Percentiles rank a stretch among this genome's conserved stretches.
Evolutionary conservation across 1,140 invertebrate genomes (phyloP).

Genomic region (Melitaea cinxia): DNA sequence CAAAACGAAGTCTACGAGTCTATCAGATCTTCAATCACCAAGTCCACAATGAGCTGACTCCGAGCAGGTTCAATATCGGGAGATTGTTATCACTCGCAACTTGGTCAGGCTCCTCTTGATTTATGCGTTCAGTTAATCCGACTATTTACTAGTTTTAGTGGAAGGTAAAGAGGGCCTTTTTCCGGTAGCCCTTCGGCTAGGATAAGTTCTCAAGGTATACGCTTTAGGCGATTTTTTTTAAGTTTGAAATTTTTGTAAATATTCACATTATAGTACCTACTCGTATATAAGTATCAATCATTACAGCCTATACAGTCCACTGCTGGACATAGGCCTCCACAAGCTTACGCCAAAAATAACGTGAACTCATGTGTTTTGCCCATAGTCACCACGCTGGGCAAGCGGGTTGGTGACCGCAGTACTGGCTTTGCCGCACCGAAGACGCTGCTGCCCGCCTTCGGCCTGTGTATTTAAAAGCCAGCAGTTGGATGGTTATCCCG

Average conservation of each 20-base stretch:
- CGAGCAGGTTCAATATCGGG: constrained; percentile 45
- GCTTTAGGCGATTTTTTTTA: constrained; percentile 26
- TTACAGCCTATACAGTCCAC: too few species aligned
- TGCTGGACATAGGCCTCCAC: too few species aligned
- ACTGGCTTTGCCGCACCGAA: too few species aligned
- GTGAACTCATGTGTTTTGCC: too few species aligned
- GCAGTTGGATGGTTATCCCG: too few species aligned
- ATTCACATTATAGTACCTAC: too few species aligned
- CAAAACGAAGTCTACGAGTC: background rate
- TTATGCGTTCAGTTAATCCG: constrained; percentile 76
- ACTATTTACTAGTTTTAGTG: constrained; percentile 80
- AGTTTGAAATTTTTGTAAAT: background rate
- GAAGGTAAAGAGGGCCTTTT: constrained; percentile 77
- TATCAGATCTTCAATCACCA: constrained; percentile 28
- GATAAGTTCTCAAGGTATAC: constrained; percentile 26
- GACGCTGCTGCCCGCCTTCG: too few species aligned
- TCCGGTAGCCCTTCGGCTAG: constrained; percentile 56
- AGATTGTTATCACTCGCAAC: constrained; percentile 51
- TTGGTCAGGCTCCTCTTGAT: constrained; percentile 53
- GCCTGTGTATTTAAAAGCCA: too few species aligned
- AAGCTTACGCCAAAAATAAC: too few species aligned
- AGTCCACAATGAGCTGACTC: constrained; percentile 31
- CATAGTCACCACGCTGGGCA: too few species aligned
- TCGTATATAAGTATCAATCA: too few species aligned
- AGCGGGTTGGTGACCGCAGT: too few species aligned